These are phyloP conservation scores for Ophthalmolycus amberensis DNA, from an alignment of 2,113 vertebrate species.

Conservation along the genomic window DNA sequence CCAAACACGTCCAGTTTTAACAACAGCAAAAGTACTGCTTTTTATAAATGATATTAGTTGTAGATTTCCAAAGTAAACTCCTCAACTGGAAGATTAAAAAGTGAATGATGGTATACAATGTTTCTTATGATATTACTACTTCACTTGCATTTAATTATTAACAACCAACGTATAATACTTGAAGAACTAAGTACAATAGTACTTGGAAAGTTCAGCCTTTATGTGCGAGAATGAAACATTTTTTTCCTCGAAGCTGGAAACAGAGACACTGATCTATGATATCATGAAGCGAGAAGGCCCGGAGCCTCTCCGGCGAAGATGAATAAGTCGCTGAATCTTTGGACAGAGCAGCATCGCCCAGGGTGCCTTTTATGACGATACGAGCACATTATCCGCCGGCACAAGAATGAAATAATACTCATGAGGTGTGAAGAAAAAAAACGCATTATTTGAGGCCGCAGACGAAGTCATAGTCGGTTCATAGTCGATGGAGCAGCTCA, in stretches of 20 bases:
- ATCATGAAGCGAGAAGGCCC: slow-evolving; percentile 1
- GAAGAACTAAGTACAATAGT: neutral
- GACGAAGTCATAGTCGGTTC: slow-evolving; percentile 35
- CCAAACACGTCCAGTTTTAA: neutral
- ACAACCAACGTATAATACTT: neutral
- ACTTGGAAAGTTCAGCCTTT: neutral
- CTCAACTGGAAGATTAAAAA: neutral
- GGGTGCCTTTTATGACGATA: slow-evolving; percentile 16
- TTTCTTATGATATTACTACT: neutral
- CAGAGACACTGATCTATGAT: slow-evolving; percentile 32
- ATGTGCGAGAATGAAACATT: slow-evolving; percentile 10
- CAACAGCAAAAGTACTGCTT: neutral
- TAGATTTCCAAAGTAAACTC: neutral
- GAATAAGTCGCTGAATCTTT: slow-evolving; percentile 21
- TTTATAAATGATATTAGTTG: neutral
- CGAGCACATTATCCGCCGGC: slow-evolving; percentile 10
- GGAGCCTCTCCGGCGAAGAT: slow-evolving; percentile 17
- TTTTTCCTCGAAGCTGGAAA: slow-evolving; percentile 1
- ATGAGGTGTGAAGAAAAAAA: slow-evolving; percentile 22
- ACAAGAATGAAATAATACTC: slow-evolving; percentile 47
- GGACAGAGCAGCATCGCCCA: slow-evolving; percentile 11
- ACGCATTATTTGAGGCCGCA: slow-evolving; percentile 10
- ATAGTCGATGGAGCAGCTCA: slow-evolving; percentile 37
- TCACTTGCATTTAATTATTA: neutral
- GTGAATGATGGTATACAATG: neutral